Conservation (phyloP, 92 coral and sea anemone species). For the Porites cylindrica region DNA sequence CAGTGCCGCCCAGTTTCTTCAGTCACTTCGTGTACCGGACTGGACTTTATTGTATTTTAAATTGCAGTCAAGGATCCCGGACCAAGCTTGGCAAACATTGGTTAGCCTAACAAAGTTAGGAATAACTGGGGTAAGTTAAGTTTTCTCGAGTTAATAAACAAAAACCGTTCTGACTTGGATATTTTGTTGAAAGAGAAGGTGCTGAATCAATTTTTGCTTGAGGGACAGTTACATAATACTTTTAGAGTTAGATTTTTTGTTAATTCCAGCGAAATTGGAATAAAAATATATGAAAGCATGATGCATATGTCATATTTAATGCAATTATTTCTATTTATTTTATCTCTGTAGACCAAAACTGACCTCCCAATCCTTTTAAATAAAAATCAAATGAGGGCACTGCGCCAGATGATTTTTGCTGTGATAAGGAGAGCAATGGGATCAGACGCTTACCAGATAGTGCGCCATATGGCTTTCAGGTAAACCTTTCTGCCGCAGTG, state of each 20-base stretch:
- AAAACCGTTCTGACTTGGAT: neutral
- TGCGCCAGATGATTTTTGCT: slow-evolving; percentile 52
- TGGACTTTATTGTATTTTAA: slow-evolving; percentile 40
- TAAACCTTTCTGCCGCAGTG: slow-evolving; percentile 52
- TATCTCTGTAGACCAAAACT: slow-evolving; percentile 21
- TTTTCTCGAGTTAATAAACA: neutral
- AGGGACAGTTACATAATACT: neutral
- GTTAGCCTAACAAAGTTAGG: slow-evolving; percentile 34
- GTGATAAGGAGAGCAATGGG: slow-evolving; percentile 48
- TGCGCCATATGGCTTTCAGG: slow-evolving; percentile 52
- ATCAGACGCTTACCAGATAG: slow-evolving; percentile 46
- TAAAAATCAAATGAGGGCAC: slow-evolving; percentile 56
- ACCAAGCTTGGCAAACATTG: slow-evolving; percentile 52
- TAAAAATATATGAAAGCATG: neutral
- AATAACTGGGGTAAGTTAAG: slow-evolving; percentile 32
- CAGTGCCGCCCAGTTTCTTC: slow-evolving; percentile 4
- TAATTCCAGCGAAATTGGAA: no score
- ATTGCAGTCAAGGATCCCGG: slow-evolving; percentile 39
- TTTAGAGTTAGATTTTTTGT: neutral
- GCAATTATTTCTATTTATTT: neutral
- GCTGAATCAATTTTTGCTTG: neutral
- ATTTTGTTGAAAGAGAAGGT: neutral
- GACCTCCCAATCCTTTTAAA: slow-evolving; percentile 59
- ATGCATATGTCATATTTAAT: no score
- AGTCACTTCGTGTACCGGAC: slow-evolving; percentile 43